Evolutionary conservation across 2,113 vertebrate species (phyloP).

Genomic region (Vimba vimba): DNA sequence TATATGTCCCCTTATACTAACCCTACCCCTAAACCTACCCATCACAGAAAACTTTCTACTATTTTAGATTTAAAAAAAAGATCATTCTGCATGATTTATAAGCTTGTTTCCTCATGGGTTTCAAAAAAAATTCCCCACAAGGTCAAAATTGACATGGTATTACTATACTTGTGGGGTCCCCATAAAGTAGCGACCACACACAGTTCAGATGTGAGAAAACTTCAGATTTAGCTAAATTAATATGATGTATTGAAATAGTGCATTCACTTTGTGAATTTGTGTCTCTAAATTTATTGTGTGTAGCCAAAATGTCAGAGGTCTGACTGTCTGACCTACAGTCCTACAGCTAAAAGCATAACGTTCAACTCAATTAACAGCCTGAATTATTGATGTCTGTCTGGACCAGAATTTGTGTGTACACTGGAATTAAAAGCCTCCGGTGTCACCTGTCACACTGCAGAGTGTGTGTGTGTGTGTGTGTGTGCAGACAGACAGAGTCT

Average conservation of each 20-base stretch:
- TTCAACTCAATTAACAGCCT: constrained; percentile 78
- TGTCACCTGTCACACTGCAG: constrained; percentile 74
- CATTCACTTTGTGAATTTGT: background rate
- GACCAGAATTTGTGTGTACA: constrained; percentile 81
- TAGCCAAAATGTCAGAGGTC: background rate
- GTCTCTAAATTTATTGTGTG: background rate
- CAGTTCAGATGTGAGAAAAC: background rate
- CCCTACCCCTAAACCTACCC: no score
- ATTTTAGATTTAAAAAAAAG: no score
- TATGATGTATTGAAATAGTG: background rate
- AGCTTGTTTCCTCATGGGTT: no score
- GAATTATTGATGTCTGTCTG: constrained; percentile 82
- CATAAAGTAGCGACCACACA: no score
- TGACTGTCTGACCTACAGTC: constrained; percentile 58
- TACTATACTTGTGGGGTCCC: no score
- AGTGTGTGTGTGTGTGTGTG: constrained; percentile 22
- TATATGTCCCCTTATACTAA: no score
- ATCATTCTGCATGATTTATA: no score
- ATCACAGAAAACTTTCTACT: no score
- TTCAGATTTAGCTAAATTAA: background rate
- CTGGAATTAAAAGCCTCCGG: constrained; percentile 84
- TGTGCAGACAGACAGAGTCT: constrained; percentile 5
- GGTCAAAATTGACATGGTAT: no score
- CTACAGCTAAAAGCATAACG: constrained; percentile 76
- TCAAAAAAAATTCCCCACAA: no score